A percentile compares a stretch with the other conserved stretches of the same genome.
These are phyloP conservation scores for Drosophila atripex DNA, from an alignment of 2,888 invertebrate species.

Conservation along the genomic window DNA sequence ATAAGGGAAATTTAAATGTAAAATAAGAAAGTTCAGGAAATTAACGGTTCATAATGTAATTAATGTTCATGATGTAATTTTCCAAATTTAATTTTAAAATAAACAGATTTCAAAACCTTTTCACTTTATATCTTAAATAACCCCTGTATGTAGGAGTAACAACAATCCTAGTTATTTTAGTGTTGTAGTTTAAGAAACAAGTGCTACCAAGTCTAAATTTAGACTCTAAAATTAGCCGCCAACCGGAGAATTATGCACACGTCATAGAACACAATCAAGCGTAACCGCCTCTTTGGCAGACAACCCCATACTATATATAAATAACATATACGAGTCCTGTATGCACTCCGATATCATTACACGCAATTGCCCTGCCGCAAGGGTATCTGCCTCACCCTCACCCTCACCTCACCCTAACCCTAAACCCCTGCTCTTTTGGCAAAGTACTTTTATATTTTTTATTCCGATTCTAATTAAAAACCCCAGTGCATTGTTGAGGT, in stretches of 20 bases:
- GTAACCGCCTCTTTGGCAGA: conserved; percentile 66
- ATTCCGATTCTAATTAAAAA: conserved; percentile 75
- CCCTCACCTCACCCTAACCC: conserved; percentile 1
- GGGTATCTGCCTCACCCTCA: conserved; percentile 55
- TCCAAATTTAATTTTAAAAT: too few relatives aligned
- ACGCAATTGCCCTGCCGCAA: conserved; percentile 65
- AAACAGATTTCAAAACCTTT: too few relatives aligned
- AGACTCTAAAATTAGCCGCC: conserved; percentile 13
- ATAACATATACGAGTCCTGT: conserved; percentile 8
- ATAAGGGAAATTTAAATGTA: too few relatives aligned
- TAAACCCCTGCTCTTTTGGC: conserved; percentile 44
- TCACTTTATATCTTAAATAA: too few relatives aligned
- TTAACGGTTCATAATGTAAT: too few relatives aligned
- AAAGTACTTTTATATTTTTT: conserved; percentile 55
- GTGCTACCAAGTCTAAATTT: conserved; percentile 8
- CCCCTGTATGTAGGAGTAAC: too few relatives aligned
- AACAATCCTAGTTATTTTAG: too few relatives aligned
- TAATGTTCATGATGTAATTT: too few relatives aligned
- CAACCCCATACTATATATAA: conserved; percentile 44
- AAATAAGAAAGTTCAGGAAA: too few relatives aligned
- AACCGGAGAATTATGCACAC: conserved; percentile 66
- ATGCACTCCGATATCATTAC: conserved; percentile 66
- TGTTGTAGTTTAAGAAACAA: too few relatives aligned
- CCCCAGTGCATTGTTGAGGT: conserved; percentile 71
- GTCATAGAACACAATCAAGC: conserved; percentile 78